Evolutionary conservation across 1,140 invertebrate species (phyloP).

Genomic region (Leptinotarsa lineolata): DNA sequence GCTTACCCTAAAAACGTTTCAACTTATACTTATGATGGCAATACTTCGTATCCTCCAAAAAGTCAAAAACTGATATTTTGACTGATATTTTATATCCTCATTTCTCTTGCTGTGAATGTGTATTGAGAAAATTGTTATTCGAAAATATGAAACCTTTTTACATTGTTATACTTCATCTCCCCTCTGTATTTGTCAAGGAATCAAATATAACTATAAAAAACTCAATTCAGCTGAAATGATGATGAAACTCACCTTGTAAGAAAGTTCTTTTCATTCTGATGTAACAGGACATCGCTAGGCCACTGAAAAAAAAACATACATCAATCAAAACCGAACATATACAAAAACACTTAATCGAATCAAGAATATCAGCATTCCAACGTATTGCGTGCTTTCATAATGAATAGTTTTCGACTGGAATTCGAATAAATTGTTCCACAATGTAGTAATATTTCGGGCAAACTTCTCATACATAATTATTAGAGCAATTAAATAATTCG

Average conservation of each 20-base stretch:
- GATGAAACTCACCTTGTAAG: constrained; percentile 42
- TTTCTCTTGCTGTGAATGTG: no score
- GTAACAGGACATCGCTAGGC: constrained; percentile 49
- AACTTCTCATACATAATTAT: constrained; percentile 3
- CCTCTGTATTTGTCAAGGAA: no score
- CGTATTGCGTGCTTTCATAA: neutral
- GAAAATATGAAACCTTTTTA: no score
- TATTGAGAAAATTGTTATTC: no score
- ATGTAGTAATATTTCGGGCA: constrained; percentile 2
- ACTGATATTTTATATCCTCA: no score
- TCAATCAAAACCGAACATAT: constrained; percentile 16
- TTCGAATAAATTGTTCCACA: neutral
- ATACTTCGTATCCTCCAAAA: no score
- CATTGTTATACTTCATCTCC: no score
- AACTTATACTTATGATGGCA: no score
- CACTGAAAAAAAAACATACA: constrained; percentile 44
- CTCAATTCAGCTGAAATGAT: no score
- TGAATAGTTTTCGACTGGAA: neutral
- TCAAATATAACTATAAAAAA: no score
- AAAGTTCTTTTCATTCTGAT: constrained; percentile 49
- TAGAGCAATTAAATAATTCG: constrained; percentile 2
- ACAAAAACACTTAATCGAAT: neutral
- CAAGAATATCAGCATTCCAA: neutral
- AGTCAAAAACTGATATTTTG: no score
- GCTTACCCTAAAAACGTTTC: no score